These are phyloP conservation scores for Nemurella pictetii DNA, from an alignment of 2,888 invertebrate genomes.

Conservation along the genomic window DNA sequence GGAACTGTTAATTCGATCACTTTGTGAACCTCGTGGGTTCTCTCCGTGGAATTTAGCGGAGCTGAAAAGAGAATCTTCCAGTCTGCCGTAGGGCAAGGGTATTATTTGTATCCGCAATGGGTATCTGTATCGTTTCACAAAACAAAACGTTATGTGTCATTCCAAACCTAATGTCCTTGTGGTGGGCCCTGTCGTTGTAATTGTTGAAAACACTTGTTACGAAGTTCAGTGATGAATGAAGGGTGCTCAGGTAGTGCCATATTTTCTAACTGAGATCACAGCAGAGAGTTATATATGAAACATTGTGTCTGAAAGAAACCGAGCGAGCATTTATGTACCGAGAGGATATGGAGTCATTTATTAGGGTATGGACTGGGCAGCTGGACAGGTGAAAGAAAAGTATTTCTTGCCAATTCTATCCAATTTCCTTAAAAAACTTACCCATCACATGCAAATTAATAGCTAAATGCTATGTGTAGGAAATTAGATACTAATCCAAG, in stretches of 20 bases:
- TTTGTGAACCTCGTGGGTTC: background rate
- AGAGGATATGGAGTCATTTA: background rate
- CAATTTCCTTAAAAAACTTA: background rate
- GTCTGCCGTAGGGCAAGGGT: background rate
- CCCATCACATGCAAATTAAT: background rate
- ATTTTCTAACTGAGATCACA: background rate
- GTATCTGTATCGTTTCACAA: background rate
- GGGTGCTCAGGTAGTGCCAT: background rate
- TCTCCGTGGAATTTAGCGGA: background rate
- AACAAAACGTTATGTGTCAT: background rate
- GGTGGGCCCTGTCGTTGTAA: background rate
- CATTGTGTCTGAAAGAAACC: background rate
- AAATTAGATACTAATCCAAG: background rate
- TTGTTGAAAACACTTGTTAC: background rate
- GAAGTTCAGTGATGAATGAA: background rate
- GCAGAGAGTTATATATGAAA: background rate
- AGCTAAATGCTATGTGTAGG: background rate
- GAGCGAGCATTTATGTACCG: background rate
- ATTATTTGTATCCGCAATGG: background rate
- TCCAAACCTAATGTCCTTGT: background rate
- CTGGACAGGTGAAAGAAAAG: background rate
- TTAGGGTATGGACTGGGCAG: background rate
- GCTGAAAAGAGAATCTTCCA: background rate
- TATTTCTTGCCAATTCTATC: background rate
- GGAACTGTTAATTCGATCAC: background rate